These are phyloP conservation scores for Chromis chromis DNA, from an alignment of 2,797 vertebrate genomes.

Conservation along the genomic window DNA sequence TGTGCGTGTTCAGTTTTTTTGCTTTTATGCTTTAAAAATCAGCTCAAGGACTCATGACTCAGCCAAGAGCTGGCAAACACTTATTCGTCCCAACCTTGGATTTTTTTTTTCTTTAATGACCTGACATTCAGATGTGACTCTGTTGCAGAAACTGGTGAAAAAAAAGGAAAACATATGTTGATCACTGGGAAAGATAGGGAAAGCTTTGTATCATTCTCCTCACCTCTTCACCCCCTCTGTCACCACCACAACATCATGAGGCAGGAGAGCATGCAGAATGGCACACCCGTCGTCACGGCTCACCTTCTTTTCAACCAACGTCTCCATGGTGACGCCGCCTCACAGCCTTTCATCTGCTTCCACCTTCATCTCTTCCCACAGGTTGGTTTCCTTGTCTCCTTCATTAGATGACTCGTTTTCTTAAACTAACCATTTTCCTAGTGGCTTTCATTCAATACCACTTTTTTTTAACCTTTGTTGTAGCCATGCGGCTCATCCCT, in stretches of 20 bases:
- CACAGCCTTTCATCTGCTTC: constrained; percentile 59
- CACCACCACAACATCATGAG: constrained; percentile 32
- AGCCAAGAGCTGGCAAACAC: constrained; percentile 27
- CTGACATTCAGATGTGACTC: constrained; percentile 4
- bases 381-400: constrained; percentile 46
- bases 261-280: constrained; percentile 34
- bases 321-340: constrained; percentile 79
- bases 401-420: constrained; percentile 42
- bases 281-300: constrained; percentile 75
- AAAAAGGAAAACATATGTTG: neutral
- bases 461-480: constrained; percentile 22
- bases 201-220: constrained; percentile 45
- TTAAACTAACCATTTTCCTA: constrained; percentile 29
- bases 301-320: constrained; percentile 67
- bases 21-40: constrained; percentile 28
- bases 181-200: neutral
- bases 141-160: neutral
- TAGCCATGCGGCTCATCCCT: constrained; percentile 44
- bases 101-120: constrained; percentile 3
- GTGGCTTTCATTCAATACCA: constrained; percentile 47
- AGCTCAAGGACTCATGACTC: constrained; percentile 52
- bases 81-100: neutral
- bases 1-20: constrained; percentile 15
- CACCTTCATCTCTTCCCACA: constrained; percentile 54
- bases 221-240: constrained; percentile 24